phyloP scores from a whole-genome alignment of 2,797 vertebrate genomes.

The Eutrigla gurnardus region DNA sequence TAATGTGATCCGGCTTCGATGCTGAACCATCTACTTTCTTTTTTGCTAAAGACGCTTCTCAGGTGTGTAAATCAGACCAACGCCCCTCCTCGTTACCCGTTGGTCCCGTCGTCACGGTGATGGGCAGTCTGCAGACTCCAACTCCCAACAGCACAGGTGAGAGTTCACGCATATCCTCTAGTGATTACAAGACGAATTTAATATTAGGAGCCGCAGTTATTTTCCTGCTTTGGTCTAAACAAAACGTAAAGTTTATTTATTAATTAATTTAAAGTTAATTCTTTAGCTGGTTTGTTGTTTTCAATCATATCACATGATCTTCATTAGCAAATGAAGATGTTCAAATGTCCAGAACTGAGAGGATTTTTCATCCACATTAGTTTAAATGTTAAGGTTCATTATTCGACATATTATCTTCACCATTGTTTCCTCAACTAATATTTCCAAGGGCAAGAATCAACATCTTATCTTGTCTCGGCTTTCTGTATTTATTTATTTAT shows the following conservation, averaged over 20 bases:
- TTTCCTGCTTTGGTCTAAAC: not conserved
- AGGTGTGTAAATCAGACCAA: slow-evolving; percentile 95
- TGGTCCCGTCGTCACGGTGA: slow-evolving; percentile 92
- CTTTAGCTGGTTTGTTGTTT: not conserved
- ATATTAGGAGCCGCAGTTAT: not conserved
- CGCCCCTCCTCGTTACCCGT: slow-evolving; percentile 95
- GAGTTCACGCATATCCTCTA: not conserved
- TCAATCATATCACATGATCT: not conserved
- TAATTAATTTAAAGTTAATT: no score
- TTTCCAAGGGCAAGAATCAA: not conserved
- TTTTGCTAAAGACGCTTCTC: slow-evolving; percentile 87
- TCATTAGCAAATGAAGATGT: not conserved
- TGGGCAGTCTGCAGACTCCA: slow-evolving; percentile 96
- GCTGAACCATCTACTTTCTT: slow-evolving; percentile 33
- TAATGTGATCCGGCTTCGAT: slow-evolving; percentile 11
- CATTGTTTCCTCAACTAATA: not conserved
- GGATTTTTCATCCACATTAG: not conserved
- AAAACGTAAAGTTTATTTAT: not conserved
- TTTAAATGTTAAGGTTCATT: not conserved
- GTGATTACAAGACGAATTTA: not conserved
- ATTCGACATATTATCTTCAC: not conserved
- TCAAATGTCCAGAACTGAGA: not conserved
- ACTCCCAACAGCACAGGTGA: slow-evolving; percentile 99
- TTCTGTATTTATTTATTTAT: no score
- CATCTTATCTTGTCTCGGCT: not conserved